Evolutionary conservation across 2,113 vertebrate species (phyloP).

Genomic region (Prietella phreatophila): DNA sequence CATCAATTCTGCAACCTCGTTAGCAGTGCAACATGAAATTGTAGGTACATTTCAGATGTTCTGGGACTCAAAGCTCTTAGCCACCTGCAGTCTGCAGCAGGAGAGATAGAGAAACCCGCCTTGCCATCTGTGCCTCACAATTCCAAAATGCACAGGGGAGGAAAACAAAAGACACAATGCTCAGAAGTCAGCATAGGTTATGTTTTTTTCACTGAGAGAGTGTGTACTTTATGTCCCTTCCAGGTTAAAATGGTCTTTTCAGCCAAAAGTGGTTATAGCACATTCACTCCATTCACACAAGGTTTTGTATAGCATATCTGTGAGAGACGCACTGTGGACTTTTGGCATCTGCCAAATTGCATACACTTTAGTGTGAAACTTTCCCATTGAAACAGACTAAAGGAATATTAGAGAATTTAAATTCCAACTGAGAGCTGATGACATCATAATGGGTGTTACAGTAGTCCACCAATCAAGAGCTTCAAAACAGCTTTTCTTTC

Average conservation of each 20-base stretch:
- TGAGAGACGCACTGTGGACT: neutral
- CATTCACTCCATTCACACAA: neutral
- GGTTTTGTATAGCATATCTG: neutral
- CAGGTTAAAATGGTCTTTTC: slow-evolving; percentile 12
- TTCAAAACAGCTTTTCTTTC: neutral
- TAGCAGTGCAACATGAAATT: slow-evolving; percentile 17
- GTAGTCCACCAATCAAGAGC: neutral
- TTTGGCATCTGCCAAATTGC: neutral
- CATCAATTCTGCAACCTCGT: slow-evolving; percentile 1
- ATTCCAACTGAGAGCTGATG: neutral
- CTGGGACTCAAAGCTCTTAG: slow-evolving; percentile 2
- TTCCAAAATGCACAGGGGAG: neutral
- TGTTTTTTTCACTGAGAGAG: neutral
- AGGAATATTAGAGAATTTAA: neutral
- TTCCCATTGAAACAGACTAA: neutral
- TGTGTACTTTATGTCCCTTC: slow-evolving; percentile 1
- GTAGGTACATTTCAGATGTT: neutral
- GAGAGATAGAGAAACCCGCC: neutral
- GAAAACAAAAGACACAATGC: slow-evolving; percentile 3
- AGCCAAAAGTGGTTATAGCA: neutral
- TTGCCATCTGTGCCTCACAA: neutral
- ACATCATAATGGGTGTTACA: neutral
- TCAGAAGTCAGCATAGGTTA: neutral
- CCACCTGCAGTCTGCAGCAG: slow-evolving; percentile 1
- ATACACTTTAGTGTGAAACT: neutral